phyloP scores from a whole-genome alignment of 1,140 invertebrate species.

The Temnothorax curvispinosus region DNA sequence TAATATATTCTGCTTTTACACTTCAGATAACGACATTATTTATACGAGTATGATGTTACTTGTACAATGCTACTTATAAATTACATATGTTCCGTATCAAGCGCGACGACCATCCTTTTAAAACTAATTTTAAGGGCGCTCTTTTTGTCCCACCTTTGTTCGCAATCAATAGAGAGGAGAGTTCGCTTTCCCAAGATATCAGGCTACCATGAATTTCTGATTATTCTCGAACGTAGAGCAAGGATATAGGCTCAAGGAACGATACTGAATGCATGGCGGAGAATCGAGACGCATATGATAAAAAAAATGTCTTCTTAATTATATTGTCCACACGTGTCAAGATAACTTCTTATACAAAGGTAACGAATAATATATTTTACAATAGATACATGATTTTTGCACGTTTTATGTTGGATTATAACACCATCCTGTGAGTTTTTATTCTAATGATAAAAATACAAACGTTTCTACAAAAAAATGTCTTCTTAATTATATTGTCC shows the following conservation, averaged over 20 bases:
- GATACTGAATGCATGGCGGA: background rate
- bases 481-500: background rate
- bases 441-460: background rate
- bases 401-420: background rate
- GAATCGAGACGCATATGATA: background rate
- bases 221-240: background rate
- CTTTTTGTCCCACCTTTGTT: slow-evolving; percentile 63
- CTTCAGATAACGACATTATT: background rate
- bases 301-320: slow-evolving; percentile 14
- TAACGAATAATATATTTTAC: background rate
- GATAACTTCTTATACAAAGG: background rate
- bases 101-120: background rate
- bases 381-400: background rate
- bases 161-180: slow-evolving; percentile 76
- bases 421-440: background rate
- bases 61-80: background rate
- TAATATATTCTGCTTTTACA: background rate
- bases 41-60: background rate
- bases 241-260: background rate
- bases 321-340: background rate
- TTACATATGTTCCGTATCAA: background rate
- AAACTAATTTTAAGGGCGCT: slow-evolving; percentile 1
- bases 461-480: slow-evolving; percentile 6
- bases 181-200: slow-evolving; percentile 67
- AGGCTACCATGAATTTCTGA: slow-evolving; percentile 70